Conservation (phyloP, 1,140 invertebrate species). For the Drosophila kurseongensis region DNA sequence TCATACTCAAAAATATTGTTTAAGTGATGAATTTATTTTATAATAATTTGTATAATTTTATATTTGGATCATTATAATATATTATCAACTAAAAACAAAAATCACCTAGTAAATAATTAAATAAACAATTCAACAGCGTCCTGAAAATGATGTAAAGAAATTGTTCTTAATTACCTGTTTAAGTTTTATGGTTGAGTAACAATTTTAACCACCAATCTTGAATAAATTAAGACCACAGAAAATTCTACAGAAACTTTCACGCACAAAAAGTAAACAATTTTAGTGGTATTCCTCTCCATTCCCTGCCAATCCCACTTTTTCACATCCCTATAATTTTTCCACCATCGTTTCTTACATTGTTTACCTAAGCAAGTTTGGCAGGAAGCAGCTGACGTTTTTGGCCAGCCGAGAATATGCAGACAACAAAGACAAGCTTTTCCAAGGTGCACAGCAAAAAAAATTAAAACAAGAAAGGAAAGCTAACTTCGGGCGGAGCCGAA, state of each 20-base stretch:
- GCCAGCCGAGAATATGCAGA: conserved; percentile 31
- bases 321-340: conserved; percentile 5
- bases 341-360: conserved; percentile 14
- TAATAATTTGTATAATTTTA: no score
- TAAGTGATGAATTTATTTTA: no score
- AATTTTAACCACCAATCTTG: neutral
- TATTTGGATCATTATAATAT: no score
- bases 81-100: neutral
- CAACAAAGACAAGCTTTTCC: conserved; percentile 24
- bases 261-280: conserved; percentile 2
- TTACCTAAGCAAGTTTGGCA: conserved; percentile 25
- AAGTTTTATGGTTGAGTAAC: neutral
- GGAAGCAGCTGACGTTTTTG: conserved; percentile 21
- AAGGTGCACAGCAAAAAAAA: neutral
- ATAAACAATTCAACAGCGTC: no score
- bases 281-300: neutral
- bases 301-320: conserved; percentile 8
- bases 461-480: no score
- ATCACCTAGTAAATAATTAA: no score
- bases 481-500: no score
- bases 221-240: conserved; percentile 9
- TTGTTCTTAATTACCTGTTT: neutral
- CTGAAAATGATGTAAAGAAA: neutral
- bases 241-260: neutral
- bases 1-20: no score